Conservation (phyloP, 1,140 invertebrate genomes). For the Pentalonia nigronervosa region DNA sequence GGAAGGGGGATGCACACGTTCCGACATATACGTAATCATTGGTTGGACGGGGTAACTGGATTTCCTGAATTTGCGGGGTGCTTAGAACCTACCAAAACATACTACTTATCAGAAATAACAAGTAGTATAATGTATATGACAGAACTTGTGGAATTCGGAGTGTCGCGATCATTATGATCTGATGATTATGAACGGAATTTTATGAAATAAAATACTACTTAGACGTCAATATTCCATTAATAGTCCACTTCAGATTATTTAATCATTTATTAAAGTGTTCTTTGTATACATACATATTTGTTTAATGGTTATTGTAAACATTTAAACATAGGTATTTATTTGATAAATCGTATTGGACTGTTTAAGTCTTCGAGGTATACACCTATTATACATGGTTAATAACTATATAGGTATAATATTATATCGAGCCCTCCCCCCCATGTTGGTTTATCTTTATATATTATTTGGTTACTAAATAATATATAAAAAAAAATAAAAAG, state of each 20-base stretch:
- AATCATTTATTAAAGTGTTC: neutral
- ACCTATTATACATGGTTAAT: neutral
- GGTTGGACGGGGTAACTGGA: too few species aligned
- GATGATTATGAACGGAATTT: neutral
- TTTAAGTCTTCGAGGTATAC: neutral
- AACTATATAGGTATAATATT: neutral
- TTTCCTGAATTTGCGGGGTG: too few species aligned
- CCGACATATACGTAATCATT: too few species aligned
- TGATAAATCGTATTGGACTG: neutral
- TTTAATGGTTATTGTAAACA: conserved; percentile 18
- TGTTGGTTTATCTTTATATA: neutral
- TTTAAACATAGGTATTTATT: neutral
- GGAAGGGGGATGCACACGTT: too few species aligned
- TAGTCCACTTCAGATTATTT: neutral
- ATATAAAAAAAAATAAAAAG: neutral
- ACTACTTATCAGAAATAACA: neutral
- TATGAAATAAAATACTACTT: neutral
- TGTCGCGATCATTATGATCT: neutral
- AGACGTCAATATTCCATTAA: neutral
- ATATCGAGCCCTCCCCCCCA: neutral
- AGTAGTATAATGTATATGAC: neutral
- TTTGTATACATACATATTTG: neutral
- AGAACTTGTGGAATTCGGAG: neutral
- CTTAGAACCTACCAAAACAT: too few species aligned
- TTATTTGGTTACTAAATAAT: neutral